phyloP scores from a whole-genome alignment of 1,140 invertebrate genomes.

The Euura lappo region DNA sequence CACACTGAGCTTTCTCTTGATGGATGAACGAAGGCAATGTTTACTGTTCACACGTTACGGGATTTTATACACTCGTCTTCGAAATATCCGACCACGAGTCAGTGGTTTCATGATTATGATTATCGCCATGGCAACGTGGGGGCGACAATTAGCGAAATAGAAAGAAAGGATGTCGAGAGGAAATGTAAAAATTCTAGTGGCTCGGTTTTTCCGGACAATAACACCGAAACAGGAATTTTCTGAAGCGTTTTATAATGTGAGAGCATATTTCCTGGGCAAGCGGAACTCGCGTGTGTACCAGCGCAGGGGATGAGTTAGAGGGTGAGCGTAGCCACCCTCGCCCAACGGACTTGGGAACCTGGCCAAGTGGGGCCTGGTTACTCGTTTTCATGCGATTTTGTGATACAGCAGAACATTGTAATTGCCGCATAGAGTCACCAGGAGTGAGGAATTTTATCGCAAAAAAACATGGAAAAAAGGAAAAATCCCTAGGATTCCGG shows the following conservation, averaged over 20 bases:
- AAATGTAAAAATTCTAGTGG: not conserved
- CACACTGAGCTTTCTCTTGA: too few species aligned
- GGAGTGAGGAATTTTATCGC: too few species aligned
- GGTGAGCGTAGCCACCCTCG: conserved; percentile 13
- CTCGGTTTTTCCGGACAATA: conserved; percentile 34
- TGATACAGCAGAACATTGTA: not conserved
- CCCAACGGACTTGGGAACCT: conserved; percentile 41
- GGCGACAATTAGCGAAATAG: too few species aligned
- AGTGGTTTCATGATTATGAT: too few species aligned
- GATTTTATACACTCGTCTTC: too few species aligned
- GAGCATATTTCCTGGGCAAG: conserved; percentile 38
- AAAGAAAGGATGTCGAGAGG: not conserved
- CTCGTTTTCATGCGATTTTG: conserved; percentile 3
- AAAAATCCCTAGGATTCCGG: too few species aligned
- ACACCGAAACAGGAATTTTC: conserved; percentile 35
- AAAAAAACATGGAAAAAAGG: too few species aligned
- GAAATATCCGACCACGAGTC: too few species aligned
- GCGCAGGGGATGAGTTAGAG: conserved; percentile 11
- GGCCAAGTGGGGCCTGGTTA: conserved; percentile 43
- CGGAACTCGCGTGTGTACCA: conserved; percentile 24
- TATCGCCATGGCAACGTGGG: too few species aligned
- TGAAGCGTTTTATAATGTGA: conserved; percentile 42
- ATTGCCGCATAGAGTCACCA: too few species aligned
- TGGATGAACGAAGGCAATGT: too few species aligned
- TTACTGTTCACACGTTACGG: too few species aligned